phyloP scores from a whole-genome alignment of 2,113 vertebrate species.

The Callospermophilus lateralis region DNA sequence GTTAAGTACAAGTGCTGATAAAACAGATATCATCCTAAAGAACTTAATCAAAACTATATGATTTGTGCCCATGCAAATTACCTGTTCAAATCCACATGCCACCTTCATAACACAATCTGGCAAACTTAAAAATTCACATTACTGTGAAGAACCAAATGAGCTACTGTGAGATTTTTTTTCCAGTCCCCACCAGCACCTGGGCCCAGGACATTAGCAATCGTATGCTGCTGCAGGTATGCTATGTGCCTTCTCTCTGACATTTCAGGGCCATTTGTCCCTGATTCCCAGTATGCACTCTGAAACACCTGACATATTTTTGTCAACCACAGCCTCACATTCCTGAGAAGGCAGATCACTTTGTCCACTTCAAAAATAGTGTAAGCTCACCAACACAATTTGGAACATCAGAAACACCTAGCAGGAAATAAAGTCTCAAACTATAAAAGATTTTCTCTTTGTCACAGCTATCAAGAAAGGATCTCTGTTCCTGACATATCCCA shows the following conservation, averaged over 20 bases:
- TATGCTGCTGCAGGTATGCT: neutral
- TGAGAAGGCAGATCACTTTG: neutral
- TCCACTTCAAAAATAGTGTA: conserved; percentile 51
- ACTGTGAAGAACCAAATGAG: fast-evolving
- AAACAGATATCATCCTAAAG: neutral
- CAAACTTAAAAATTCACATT: too few species aligned
- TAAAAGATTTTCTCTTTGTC: neutral
- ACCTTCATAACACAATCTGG: neutral
- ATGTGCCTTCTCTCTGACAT: neutral
- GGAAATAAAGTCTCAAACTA: neutral
- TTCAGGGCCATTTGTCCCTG: conserved; percentile 20
- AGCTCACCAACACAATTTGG: neutral
- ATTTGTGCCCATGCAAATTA: neutral
- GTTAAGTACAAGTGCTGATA: neutral
- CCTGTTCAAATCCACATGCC: neutral
- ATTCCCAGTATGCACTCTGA: neutral
- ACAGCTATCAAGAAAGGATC: neutral
- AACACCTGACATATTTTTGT: conserved; percentile 35
- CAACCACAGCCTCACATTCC: neutral
- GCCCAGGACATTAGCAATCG: fast-evolving
- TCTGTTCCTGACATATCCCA: neutral
- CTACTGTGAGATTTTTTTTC: fast-evolving
- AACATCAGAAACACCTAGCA: neutral
- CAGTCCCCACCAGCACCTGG: too few species aligned
- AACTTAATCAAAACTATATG: neutral